Evolutionary conservation across 2,113 vertebrate species (phyloP).

Genomic region (Trogon melanurus): DNA sequence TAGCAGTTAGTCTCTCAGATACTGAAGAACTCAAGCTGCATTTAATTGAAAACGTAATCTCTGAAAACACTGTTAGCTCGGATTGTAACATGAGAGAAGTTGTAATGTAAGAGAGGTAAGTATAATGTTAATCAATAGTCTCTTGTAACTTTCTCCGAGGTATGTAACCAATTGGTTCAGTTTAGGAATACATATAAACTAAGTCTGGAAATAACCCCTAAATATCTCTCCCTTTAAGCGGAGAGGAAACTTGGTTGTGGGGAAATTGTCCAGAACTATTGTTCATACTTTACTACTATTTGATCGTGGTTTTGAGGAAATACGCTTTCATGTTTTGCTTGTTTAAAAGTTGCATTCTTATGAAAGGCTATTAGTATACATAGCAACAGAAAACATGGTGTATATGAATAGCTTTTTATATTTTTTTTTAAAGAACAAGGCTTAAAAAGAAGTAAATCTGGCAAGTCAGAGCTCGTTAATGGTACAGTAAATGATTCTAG

Average conservation of each 20-base stretch:
- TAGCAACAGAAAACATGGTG: not conserved
- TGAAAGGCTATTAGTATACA: not conserved
- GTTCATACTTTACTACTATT: not conserved
- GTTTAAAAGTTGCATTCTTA: not conserved
- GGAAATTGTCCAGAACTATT: not conserved
- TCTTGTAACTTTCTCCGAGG: not conserved
- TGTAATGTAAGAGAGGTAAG: not conserved
- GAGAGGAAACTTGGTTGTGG: not conserved
- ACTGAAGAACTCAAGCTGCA: not conserved
- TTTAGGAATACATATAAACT: not conserved
- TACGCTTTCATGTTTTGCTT: not conserved
- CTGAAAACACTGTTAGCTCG: not conserved
- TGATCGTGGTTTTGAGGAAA: not conserved
- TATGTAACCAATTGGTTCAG: not conserved
- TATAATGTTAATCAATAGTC: not conserved
- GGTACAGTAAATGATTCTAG: not conserved
- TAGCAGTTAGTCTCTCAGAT: not conserved
- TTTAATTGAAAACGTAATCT: constrained; percentile 26
- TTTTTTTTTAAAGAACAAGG: not conserved
- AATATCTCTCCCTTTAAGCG: not conserved
- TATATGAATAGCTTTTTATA: not conserved
- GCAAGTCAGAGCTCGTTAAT: not conserved
- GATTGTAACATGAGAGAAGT: not conserved
- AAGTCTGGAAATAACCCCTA: not conserved
- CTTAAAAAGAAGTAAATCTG: not conserved